A percentile compares a stretch with the other conserved stretches of the same genome.
Evolutionary conservation across 2,797 vertebrate species (phyloP).

Genomic region (Lacerta viridis): DNA sequence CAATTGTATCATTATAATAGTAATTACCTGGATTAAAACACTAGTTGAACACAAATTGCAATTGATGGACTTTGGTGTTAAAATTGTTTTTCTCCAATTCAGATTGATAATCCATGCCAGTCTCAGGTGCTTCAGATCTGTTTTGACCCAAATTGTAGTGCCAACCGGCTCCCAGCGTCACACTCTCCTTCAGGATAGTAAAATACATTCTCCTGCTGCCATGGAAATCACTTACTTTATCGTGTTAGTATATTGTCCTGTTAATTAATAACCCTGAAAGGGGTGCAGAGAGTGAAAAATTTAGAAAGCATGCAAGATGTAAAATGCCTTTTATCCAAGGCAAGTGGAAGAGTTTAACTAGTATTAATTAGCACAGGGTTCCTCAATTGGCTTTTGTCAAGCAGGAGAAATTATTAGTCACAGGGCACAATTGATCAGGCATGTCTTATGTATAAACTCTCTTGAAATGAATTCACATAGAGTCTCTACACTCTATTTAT

Average conservation of each 20-base stretch:
- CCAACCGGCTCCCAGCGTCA: not conserved
- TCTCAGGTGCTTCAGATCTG: not conserved
- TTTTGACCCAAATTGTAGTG: not conserved
- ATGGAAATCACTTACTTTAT: not conserved
- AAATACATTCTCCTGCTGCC: not conserved
- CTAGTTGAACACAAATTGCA: slow-evolving; percentile 15
- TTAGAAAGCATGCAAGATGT: not conserved
- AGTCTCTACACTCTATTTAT: too few relatives aligned
- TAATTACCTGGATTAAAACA: not conserved
- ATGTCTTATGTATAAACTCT: too few relatives aligned
- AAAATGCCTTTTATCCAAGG: not conserved
- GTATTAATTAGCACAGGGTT: too few relatives aligned
- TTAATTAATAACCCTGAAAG: not conserved
- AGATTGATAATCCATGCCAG: slow-evolving; percentile 16
- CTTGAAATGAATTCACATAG: too few relatives aligned
- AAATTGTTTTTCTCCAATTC: slow-evolving; percentile 29
- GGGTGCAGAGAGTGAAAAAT: not conserved
- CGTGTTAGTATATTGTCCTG: not conserved
- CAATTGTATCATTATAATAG: too few relatives aligned
- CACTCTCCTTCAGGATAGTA: not conserved
- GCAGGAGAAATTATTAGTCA: too few relatives aligned
- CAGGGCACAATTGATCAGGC: too few relatives aligned
- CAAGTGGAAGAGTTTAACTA: not conserved
- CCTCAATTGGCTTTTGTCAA: too few relatives aligned
- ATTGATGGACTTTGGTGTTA: not conserved